Evolutionary conservation across 2,113 vertebrate species (phyloP).

Genomic region (Fregata magnificens): DNA sequence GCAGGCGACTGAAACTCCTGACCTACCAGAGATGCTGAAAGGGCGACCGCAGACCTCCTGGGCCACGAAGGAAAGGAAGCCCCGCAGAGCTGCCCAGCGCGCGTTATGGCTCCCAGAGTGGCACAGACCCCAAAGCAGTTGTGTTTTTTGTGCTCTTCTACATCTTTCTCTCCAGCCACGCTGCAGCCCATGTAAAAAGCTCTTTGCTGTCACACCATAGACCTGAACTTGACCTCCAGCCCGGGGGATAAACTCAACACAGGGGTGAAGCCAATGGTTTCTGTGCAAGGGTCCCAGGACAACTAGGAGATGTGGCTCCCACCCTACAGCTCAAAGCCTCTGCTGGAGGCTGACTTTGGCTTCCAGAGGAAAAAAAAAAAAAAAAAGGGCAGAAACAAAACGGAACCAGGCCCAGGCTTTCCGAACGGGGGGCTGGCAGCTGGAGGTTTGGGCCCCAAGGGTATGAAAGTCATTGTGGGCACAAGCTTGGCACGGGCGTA

Average conservation of each 20-base stretch:
- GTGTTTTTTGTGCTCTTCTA: not conserved
- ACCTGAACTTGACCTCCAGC: not conserved
- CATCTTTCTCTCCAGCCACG: not conserved
- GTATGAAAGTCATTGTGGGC: not conserved
- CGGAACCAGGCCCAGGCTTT: not conserved
- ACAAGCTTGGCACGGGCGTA: too few relatives aligned
- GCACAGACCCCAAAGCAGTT: not conserved
- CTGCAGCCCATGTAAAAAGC: not conserved
- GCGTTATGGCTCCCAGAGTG: rapidly evolving
- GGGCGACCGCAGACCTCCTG: not conserved
- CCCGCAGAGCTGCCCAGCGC: not conserved
- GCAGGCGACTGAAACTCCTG: not conserved
- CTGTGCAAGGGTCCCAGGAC: not conserved
- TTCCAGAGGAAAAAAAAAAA: not conserved
- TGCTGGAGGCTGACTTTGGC: not conserved
- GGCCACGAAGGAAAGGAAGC: not conserved
- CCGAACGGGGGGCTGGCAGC: not conserved
- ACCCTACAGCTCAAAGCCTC: not conserved
- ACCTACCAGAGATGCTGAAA: not conserved
- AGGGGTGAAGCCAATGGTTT: not conserved
- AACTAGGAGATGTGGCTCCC: not conserved
- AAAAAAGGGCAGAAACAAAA: not conserved
- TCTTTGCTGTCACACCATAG: not conserved
- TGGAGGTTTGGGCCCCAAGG: not conserved
- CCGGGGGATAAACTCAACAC: not conserved